phyloP scores from a whole-genome alignment of 2,797 vertebrate species.

The Ceryle rudis region DNA sequence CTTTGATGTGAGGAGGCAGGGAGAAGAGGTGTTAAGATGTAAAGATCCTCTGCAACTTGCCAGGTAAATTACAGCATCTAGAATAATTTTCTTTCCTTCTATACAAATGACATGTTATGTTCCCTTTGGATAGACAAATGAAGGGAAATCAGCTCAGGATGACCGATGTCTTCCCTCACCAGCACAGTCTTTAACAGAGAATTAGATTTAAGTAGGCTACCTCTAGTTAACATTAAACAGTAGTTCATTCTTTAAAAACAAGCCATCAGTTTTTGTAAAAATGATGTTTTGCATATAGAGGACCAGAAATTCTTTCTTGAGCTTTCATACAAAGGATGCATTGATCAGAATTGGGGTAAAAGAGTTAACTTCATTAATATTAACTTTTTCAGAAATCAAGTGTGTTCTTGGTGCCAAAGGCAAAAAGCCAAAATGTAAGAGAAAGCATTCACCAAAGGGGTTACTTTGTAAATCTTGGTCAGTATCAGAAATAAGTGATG shows the following conservation, averaged over 20 bases:
- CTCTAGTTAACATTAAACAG: not conserved
- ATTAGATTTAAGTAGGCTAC: not conserved
- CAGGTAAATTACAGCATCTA: not conserved
- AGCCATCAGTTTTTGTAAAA: not conserved
- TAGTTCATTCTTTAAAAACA: not conserved
- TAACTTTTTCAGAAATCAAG: not conserved
- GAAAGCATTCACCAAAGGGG: not conserved
- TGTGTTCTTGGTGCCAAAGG: not conserved
- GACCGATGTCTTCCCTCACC: not conserved
- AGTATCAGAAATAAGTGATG: not conserved
- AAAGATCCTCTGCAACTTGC: not conserved
- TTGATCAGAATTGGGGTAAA: not conserved
- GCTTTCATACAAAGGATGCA: not conserved
- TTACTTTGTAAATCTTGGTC: not conserved
- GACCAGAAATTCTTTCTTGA: not conserved
- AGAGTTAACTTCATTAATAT: not conserved
- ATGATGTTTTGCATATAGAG: not conserved
- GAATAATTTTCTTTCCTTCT: not conserved
- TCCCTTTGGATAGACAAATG: not conserved
- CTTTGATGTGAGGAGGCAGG: not conserved
- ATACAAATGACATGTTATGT: not conserved
- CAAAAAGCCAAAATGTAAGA: not conserved
- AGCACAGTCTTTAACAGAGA: not conserved
- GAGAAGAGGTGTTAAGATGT: not conserved
- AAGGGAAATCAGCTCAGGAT: not conserved